Evolutionary conservation across 2,113 vertebrate species (phyloP).

Genomic region (Hippotragus niger): DNA sequence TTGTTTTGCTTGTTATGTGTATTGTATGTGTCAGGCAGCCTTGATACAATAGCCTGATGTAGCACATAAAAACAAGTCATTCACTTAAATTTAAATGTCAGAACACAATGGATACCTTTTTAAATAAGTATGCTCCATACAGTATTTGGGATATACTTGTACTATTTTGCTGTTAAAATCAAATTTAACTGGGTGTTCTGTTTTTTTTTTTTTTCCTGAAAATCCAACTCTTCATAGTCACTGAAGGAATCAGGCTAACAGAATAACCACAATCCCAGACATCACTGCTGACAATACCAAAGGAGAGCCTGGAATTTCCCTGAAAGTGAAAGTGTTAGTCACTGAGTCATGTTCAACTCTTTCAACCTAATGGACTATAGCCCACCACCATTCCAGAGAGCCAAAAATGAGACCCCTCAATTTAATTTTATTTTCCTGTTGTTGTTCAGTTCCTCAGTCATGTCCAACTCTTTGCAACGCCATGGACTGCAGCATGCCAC

Average conservation of each 20-base stretch:
- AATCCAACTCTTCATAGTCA: background rate
- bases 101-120: background rate
- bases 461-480: background rate
- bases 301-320: background rate
- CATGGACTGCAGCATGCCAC: background rate
- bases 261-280: background rate
- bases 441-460: background rate
- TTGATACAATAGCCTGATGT: background rate
- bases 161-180: background rate
- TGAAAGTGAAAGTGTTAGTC: background rate
- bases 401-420: background rate
- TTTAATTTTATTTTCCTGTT: background rate
- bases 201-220: background rate
- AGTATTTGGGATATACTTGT: background rate
- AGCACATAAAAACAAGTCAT: background rate
- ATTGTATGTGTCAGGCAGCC: rapidly evolving
- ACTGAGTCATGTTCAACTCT: background rate
- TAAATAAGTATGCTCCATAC: background rate
- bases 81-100: background rate
- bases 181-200: background rate
- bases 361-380: background rate
- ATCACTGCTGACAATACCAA: rapidly evolving
- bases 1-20: background rate
- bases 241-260: background rate
- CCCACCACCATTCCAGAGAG: background rate